These are phyloP conservation scores for Drosophila miranda DNA, from an alignment of 1,140 invertebrate genomes.

Conservation along the genomic window DNA sequence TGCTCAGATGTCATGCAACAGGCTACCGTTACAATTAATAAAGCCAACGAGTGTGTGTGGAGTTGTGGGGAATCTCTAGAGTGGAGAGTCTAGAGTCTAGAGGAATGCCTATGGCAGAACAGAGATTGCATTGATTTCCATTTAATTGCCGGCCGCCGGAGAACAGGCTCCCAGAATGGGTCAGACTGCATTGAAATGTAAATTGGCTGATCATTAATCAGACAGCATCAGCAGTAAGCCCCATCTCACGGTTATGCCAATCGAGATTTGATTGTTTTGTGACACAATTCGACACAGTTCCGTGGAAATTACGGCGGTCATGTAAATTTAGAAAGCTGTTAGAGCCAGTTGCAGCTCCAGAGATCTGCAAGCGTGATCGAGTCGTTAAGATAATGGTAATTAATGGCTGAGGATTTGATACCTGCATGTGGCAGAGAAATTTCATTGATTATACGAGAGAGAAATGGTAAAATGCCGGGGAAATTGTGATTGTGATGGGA, in stretches of 20 bases:
- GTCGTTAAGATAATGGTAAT: slow-evolving; percentile 41
- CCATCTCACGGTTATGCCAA: slow-evolving; percentile 10
- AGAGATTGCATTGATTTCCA: slow-evolving; percentile 67
- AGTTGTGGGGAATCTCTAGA: background rate
- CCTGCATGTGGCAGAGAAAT: slow-evolving; percentile 33
- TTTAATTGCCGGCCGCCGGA: slow-evolving; percentile 58
- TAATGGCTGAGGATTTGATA: slow-evolving; percentile 33
- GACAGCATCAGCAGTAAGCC: background rate
- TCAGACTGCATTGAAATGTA: slow-evolving; percentile 47
- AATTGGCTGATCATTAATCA: slow-evolving; percentile 44
- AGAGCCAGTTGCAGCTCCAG: slow-evolving; percentile 9
- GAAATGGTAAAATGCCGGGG: slow-evolving; percentile 4
- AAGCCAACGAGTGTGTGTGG: slow-evolving; percentile 34
- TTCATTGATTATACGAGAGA: slow-evolving; percentile 30
- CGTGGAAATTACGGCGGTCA: slow-evolving; percentile 56
- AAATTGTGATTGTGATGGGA: slow-evolving; percentile 10
- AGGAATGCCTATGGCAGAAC: slow-evolving; percentile 53
- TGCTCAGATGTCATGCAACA: slow-evolving; percentile 69
- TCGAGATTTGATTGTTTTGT: slow-evolving; percentile 42
- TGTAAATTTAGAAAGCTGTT: slow-evolving; percentile 78
- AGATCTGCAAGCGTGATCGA: slow-evolving; percentile 24
- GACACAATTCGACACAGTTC: slow-evolving; percentile 57
- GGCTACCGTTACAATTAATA: slow-evolving; percentile 75
- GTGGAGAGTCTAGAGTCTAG: background rate
- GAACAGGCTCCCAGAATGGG: slow-evolving; percentile 64